phyloP scores from a whole-genome alignment of 1,140 invertebrate species.

The Macrobrachium nipponense region DNA sequence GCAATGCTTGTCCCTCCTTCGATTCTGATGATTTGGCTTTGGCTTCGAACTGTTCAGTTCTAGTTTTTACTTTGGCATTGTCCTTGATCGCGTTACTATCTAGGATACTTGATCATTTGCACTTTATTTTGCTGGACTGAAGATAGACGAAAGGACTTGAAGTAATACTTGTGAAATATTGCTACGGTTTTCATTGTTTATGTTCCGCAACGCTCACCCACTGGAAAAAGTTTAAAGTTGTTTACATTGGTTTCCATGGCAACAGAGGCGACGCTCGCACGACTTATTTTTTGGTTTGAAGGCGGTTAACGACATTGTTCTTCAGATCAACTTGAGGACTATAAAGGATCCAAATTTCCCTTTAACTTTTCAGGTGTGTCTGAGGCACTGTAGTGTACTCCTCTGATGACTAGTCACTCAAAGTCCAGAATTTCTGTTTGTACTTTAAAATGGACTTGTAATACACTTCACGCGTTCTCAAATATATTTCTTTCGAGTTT shows the following conservation, averaged over 20 bases:
- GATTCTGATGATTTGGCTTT: not conserved
- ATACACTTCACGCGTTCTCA: no score
- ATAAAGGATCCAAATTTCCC: not conserved
- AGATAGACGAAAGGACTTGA: not conserved
- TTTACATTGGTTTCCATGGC: conserved; percentile 42
- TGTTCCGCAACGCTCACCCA: not conserved
- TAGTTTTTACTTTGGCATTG: not conserved
- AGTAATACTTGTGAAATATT: not conserved
- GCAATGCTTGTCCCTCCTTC: no score
- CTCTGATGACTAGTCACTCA: no score
- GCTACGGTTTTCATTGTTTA: not conserved
- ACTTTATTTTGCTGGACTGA: not conserved
- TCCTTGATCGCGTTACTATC: not conserved
- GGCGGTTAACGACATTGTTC: conserved; percentile 11
- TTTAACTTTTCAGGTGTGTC: not conserved
- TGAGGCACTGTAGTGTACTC: no score
- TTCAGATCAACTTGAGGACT: not conserved
- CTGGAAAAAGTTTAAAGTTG: conserved; percentile 32
- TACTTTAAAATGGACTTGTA: no score
- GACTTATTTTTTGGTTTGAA: not conserved
- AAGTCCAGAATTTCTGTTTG: no score
- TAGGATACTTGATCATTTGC: not conserved
- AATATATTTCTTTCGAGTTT: no score
- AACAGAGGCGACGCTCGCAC: conserved; percentile 5
- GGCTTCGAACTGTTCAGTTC: not conserved